Conservation (phyloP, 2,797 vertebrate genomes). For the Glossophaga mutica region DNA sequence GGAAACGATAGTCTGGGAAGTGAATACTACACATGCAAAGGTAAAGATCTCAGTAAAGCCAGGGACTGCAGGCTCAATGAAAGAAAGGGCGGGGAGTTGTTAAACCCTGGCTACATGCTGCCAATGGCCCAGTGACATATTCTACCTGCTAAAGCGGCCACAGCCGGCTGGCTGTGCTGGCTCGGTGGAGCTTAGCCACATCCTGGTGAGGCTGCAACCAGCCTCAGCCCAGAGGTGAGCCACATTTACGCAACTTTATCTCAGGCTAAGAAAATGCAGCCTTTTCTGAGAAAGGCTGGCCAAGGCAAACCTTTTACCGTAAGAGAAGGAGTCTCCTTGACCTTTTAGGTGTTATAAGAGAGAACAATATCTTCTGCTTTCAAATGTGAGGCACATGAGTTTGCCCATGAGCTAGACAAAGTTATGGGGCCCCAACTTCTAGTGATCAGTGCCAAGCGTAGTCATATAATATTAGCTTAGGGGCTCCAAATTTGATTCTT, state of each 20-base stretch:
- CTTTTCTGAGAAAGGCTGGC: neutral
- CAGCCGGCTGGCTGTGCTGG: rapidly evolving
- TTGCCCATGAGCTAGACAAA: neutral
- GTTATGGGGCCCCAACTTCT: rapidly evolving
- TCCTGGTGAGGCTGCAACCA: no score
- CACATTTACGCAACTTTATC: neutral
- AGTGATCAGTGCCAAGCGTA: neutral
- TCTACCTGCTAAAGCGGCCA: rapidly evolving
- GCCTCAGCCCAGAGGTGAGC: rapidly evolving
- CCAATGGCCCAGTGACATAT: neutral
- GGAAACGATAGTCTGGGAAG: neutral
- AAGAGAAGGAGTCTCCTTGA: neutral
- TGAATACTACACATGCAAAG: neutral
- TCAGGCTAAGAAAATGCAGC: neutral
- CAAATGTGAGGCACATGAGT: neutral
- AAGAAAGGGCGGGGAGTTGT: neutral
- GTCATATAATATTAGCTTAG: neutral
- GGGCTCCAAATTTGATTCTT: neutral
- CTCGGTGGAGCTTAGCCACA: neutral
- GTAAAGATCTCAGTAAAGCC: neutral
- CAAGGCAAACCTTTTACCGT: neutral
- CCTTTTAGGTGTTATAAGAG: neutral
- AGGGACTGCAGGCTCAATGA: rapidly evolving
- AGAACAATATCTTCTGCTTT: neutral
- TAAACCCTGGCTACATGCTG: neutral